Evolutionary conservation across 2,888 invertebrate genomes (phyloP).

Genomic region (Acanthosoma haemorrhoidale): DNA sequence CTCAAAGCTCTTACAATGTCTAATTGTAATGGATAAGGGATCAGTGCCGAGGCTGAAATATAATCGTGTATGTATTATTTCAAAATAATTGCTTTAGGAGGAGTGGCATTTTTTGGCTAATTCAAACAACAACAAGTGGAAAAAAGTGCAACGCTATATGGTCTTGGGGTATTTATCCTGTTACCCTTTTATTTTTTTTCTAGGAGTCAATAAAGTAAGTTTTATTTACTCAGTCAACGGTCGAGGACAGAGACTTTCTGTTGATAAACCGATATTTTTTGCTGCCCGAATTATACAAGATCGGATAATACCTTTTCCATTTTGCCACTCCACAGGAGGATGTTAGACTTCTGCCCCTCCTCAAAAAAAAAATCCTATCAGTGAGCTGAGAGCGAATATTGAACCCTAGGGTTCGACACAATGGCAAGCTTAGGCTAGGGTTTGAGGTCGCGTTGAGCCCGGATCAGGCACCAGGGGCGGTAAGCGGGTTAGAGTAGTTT

Average conservation of each 20-base stretch:
- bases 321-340: not conserved
- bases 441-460: not conserved
- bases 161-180: no score
- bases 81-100: no score
- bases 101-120: no score
- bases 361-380: not conserved
- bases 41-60: no score
- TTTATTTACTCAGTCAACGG: not conserved
- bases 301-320: not conserved
- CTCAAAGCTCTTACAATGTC: no score
- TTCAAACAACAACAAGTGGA: no score
- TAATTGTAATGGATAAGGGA: no score
- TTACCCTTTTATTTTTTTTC: not conserved
- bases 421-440: not conserved
- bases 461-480: no score
- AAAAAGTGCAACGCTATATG: no score
- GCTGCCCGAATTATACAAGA: not conserved
- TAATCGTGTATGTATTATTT: no score
- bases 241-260: not conserved
- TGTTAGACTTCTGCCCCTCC: not conserved
- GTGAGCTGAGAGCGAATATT: not conserved
- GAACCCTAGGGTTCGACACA: not conserved
- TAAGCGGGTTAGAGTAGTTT: slow-evolving; percentile 7
- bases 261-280: not conserved
- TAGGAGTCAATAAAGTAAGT: no score